phyloP scores from a whole-genome alignment of 2,888 invertebrate genomes.

The Caenorhabditis wallacei region DNA sequence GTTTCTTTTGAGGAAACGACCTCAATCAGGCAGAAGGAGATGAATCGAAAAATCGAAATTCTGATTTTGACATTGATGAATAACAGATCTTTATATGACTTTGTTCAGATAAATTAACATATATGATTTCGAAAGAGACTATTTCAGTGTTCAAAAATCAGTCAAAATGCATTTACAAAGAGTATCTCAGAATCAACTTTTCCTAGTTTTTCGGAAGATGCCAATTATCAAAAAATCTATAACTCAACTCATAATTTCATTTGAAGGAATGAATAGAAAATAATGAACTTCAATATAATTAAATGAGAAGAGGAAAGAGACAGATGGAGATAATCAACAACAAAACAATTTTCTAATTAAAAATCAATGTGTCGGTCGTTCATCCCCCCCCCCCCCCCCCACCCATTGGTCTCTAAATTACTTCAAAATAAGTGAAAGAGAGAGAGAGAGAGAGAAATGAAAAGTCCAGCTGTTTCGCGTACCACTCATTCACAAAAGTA shows the following conservation, averaged over 20 bases:
- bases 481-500: slow-evolving; percentile 44
- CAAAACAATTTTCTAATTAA: slow-evolving; percentile 43
- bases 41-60: too few relatives aligned
- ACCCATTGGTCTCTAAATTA: slow-evolving; percentile 32
- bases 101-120: too few relatives aligned
- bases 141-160: too few relatives aligned
- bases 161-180: too few relatives aligned
- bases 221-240: too few relatives aligned
- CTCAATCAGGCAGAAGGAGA: too few relatives aligned
- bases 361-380: slow-evolving; percentile 33
- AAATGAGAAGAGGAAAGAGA: slow-evolving; percentile 6
- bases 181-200: too few relatives aligned
- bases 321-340: slow-evolving; percentile 35
- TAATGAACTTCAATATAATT: slow-evolving; percentile 25
- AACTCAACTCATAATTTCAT: too few relatives aligned
- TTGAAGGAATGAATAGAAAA: not conserved
- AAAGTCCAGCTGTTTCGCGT: slow-evolving; percentile 30
- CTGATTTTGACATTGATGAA: too few relatives aligned
- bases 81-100: too few relatives aligned
- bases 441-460: not conserved
- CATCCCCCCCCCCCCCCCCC: not conserved
- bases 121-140: too few relatives aligned
- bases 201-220: too few relatives aligned
- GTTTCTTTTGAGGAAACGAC: not conserved
- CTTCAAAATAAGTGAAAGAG: slow-evolving; percentile 30